These are phyloP conservation scores for Gobionotothen gibberifrons DNA, from an alignment of 2,797 vertebrate genomes.

Conservation along the genomic window DNA sequence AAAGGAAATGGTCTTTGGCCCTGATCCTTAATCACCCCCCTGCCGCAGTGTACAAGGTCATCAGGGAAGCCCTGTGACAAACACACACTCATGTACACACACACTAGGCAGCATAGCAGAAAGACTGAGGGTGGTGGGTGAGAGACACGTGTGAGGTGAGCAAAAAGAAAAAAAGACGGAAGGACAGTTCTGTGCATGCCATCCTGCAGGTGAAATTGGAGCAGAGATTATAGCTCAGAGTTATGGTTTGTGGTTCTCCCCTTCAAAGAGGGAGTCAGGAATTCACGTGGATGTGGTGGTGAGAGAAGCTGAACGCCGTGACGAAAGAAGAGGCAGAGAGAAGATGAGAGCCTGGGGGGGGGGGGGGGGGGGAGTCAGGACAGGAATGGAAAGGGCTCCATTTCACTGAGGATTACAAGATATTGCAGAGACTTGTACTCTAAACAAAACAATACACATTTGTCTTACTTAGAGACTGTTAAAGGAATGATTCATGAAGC, in stretches of 20 bases:
- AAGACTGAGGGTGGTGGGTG: not conserved
- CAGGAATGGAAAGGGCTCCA: conserved; percentile 26
- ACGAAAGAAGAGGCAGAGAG: conserved; percentile 50
- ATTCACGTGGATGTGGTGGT: conserved; percentile 45
- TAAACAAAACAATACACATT: not conserved
- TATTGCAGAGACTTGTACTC: conserved; percentile 8
- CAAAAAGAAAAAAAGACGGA: conserved; percentile 1
- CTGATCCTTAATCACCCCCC: conserved; percentile 85
- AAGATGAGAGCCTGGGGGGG: conserved; percentile 56
- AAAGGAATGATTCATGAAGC: not conserved
- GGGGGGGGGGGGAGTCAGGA: not conserved
- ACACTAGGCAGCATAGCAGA: not conserved
- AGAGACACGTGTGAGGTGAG: conserved; percentile 22
- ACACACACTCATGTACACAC: conserved; percentile 50
- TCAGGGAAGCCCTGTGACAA: conserved; percentile 73
- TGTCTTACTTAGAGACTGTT: not conserved
- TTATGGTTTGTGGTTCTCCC: conserved; percentile 48
- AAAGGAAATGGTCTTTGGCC: conserved; percentile 82
- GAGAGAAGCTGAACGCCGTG: conserved; percentile 52
- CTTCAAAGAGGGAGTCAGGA: conserved; percentile 68
- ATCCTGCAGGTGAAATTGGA: conserved; percentile 54
- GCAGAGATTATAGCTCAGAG: conserved; percentile 49
- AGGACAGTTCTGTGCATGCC: conserved; percentile 18
- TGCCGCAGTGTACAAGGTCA: conserved; percentile 82
- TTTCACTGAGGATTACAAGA: conserved; percentile 43